Base-by-base conservation (phyloP, 2,888 invertebrate species). In the Hololepta plana region DNA sequence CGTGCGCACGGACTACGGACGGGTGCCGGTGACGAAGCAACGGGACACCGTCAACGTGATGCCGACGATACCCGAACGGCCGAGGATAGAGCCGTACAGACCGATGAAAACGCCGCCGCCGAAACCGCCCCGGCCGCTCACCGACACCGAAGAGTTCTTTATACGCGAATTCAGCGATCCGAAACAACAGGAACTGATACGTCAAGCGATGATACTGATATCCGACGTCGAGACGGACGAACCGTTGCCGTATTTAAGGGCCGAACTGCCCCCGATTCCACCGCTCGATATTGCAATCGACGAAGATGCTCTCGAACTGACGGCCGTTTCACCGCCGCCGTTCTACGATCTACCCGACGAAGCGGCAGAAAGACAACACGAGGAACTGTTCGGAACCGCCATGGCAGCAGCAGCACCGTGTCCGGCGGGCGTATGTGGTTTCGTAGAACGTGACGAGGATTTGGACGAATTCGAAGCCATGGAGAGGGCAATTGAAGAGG, bases 131-230 rank as follows among this genome's bases (percentile, higher is more conserved):
- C 8, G 12, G 5, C 15, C 10, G 10, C 15, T 2, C 9, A 20
- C 28, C 4, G 24, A 30, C 8, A 27, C 26, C 4, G 27, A 30
- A 23, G 22, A 33, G 25, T 20, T 25, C 19, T 29, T 32, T 15
- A 15, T 22, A 2, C 11, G 25, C 5, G 17, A 28, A 4, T 29
- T 35, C 11, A 20, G 30, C 8, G 30, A 35, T 19, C 34, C 32
- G 5, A 24, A 30, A 16, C 31, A 33, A 19, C 29, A 29, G 27
- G 27, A 26, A 7, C n/a, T 35, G 7, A 11, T 37, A 16, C 19
- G 20, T 11, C 24, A 29, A 9, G 34, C 34, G 8, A 16, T 28
- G 5, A 15, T 29, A 3, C n/a, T 35, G 3, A 31, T 33, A 9
- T 28, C 29, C 6, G 28, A 30, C 15, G 29, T 35, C 4, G 30